Evolutionary conservation across 2,888 invertebrate species (phyloP), one percentile per base, ranked within the genome.

Genomic region (Agriopis marginaria): DNA sequence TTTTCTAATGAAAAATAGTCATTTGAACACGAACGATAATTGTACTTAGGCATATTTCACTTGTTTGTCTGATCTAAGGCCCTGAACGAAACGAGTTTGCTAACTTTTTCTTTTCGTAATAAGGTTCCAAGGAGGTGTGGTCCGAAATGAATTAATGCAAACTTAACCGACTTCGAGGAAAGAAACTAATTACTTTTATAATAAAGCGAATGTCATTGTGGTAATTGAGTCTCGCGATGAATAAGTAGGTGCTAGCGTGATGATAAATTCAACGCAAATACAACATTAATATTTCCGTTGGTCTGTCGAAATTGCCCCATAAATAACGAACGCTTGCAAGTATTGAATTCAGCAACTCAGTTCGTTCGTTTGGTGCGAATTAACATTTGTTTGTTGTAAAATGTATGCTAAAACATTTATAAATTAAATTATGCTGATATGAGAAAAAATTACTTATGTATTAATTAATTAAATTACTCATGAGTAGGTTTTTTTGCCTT

Each of bases 251-350:
- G 86, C 81, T 88, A 86, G 87, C 85, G 85, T 87, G 88, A 82
- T 88, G 88, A 89, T 86, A 83, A 83, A 85, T 84, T 80, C 73
- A 88, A 86, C 84, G 83, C 82, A 89, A 89, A 89, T 86, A 89
- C 76, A 80, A 77, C 74, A 77, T 80, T 79, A 75, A 76, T 77
- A 69, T 70, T 66, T 63, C 55, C 65, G 67, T 60, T 60, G 50
- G 49, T 45, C 42, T 56, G 59, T 66, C 63, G 66, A 73, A 79
- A 75, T 79, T 65, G 75, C 74, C 73, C 69, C 68, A 75, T 79
- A 76, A 72, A 79, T 81, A 72, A 77, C 55, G 61, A 62, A 58
- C 65, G 60, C 58, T 66, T 49, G 62, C 40, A 70, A 60, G 70
- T 69, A 71, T 74, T 77, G 76, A 70, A 75, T 74, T 76, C 49